phyloP scores from a whole-genome alignment of 2,113 vertebrate genomes.

The Sapayoa aenigma region DNA sequence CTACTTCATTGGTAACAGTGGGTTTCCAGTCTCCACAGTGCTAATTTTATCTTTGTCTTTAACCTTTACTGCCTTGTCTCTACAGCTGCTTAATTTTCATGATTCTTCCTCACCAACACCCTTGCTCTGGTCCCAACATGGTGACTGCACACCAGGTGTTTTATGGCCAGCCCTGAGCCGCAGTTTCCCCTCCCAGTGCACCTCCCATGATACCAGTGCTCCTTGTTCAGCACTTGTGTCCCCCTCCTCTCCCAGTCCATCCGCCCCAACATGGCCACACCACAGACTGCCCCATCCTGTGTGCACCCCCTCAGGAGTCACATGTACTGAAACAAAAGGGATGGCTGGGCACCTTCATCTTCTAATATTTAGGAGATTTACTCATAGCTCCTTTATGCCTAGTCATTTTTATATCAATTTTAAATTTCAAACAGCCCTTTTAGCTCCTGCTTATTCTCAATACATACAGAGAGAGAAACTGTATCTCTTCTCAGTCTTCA shows the following conservation, averaged over 20 bases:
- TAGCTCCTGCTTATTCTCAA: neutral
- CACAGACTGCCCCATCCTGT: rapidly evolving
- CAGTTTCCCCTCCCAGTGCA: neutral
- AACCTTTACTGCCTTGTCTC: neutral
- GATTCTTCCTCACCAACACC: neutral
- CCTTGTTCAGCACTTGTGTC: neutral
- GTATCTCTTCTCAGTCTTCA: neutral
- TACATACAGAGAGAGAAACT: rapidly evolving
- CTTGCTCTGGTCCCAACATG: neutral
- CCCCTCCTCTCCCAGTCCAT: neutral
- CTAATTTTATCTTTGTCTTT: neutral
- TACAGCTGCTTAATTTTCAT: neutral
- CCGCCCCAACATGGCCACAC: rapidly evolving
- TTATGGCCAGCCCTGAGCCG: neutral
- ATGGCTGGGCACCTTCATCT: neutral
- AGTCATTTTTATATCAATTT: neutral
- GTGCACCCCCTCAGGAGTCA: neutral
- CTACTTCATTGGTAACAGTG: neutral
- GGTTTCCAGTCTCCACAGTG: neutral
- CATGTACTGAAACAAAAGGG: neutral
- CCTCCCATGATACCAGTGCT: neutral
- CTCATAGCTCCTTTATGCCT: neutral
- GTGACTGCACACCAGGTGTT: neutral
- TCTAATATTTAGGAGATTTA: neutral
- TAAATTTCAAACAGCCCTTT: neutral